phyloP scores from a whole-genome alignment of 2,113 vertebrate genomes.

The Rhinolophus sinicus region DNA sequence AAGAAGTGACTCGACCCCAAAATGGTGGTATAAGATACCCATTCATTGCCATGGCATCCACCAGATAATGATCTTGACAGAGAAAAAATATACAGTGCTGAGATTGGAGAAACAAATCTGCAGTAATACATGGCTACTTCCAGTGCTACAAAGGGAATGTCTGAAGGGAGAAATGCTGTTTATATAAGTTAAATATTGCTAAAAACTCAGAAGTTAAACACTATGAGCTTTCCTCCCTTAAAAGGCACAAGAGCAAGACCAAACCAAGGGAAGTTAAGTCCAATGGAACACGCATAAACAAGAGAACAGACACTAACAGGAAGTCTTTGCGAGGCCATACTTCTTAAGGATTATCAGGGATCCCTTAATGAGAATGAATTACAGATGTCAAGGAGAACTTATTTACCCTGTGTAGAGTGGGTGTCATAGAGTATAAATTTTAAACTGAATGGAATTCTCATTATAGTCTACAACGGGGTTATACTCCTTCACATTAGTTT shows the following conservation, averaged over 20 bases:
- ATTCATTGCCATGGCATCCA: not conserved
- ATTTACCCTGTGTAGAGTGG: not conserved
- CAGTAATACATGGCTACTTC: not conserved
- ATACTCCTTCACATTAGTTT: not conserved
- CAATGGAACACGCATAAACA: not conserved
- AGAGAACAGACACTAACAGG: not conserved
- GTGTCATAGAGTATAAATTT: not conserved
- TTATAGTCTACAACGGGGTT: not conserved
- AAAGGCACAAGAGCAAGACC: not conserved
- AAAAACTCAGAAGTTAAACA: not conserved
- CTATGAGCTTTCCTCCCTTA: not conserved
- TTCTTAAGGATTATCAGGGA: not conserved
- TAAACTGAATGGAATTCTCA: not conserved
- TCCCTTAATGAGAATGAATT: not conserved
- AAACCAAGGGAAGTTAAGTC: not conserved
- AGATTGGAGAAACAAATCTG: not conserved
- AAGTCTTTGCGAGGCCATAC: not conserved
- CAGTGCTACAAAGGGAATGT: not conserved
- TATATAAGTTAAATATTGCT: not conserved
- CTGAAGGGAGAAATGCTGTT: not conserved
- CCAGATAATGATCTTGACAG: not conserved
- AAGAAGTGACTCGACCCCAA: not conserved
- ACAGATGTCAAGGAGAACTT: not conserved
- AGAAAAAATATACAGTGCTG: not conserved
- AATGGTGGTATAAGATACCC: not conserved